Evolutionary conservation across 2,797 vertebrate species (phyloP).

Genomic region (Acrossocheilus wenchowensis): DNA sequence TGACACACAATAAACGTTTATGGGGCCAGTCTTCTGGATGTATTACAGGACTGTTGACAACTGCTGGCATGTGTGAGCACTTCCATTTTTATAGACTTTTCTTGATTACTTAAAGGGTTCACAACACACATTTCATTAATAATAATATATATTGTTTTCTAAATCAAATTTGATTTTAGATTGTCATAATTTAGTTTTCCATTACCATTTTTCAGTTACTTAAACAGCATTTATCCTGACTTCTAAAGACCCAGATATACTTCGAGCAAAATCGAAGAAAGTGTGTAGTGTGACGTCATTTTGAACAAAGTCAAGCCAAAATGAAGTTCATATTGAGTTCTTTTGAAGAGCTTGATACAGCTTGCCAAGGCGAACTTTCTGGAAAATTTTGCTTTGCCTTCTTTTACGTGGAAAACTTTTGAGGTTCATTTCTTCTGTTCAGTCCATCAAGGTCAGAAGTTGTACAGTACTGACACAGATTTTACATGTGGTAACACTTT

Average conservation of each 20-base stretch:
- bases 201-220: not conserved
- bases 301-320: not conserved
- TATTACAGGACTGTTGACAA: conserved; percentile 48
- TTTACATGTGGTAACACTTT: not conserved
- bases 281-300: not conserved
- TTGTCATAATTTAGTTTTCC: not conserved
- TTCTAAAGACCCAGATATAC: not conserved
- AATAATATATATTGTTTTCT: not conserved
- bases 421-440: not conserved
- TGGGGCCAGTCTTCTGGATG: conserved; percentile 59
- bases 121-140: not conserved
- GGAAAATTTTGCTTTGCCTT: not conserved
- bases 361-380: not conserved
- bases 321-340: not conserved
- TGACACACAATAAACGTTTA: conserved; percentile 65
- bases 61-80: conserved; percentile 33
- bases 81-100: conserved; percentile 32
- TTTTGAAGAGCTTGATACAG: not conserved
- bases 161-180: not conserved
- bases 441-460: not conserved
- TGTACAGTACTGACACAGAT: not conserved
- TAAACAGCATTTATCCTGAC: not conserved
- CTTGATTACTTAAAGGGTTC: conserved; percentile 22
- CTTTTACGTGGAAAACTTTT: not conserved
- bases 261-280: not conserved